Base-by-base conservation (phyloP, 2,113 vertebrate genomes). In the Calidris pygmaea region DNA sequence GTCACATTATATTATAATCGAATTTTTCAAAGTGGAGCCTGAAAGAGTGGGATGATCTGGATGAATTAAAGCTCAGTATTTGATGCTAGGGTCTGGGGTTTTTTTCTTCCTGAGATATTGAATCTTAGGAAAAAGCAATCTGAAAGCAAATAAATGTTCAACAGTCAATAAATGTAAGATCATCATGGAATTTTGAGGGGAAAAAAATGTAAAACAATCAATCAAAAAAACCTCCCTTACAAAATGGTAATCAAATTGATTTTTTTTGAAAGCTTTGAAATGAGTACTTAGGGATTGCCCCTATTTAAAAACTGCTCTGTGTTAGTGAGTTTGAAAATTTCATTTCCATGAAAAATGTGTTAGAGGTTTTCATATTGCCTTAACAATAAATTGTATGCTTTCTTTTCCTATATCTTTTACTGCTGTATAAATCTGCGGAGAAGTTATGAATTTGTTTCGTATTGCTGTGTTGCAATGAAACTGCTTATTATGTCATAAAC, bases 401-500 rank as follows among this genome's bases (percentile, higher is more conserved):
- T 39, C 35, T 71, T 85, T 77, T 70, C 37, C n/a, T 78, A 0
- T 73, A n/a, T 71, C 30, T 85, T 85, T 93, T 93, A 82, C 27
- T 65, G 65, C 78, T 90, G 48, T 66, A 47, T 93, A 89, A 94
- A 84, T 93, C 87, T 95, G 22, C 59, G 79, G 74, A 84, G 79
- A 81, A 87, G 47, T 85, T 92, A 84, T 47, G 48, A 87, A 82
- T 79, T 76, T 84, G 53, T 79, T 94, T 95, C 30, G 27, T 91
- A 59, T 85, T 92, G 59, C 74, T 91, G 37, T 72, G 67, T 81
- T 88, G 91, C 26, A 32, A 75, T 88, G 68, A 91, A 95, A 80
- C 60, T 71, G n/a, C 62, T 95, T 85, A 83, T 94, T 93, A 53
- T 90, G 59, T 91, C 53, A 48, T 59, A 91, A 91, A 85, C 52